A percentile compares a stretch with the other conserved stretches of the same genome.
Evolutionary conservation across 2,113 vertebrate species (phyloP).

Genomic region (Aegotheles bennettii): DNA sequence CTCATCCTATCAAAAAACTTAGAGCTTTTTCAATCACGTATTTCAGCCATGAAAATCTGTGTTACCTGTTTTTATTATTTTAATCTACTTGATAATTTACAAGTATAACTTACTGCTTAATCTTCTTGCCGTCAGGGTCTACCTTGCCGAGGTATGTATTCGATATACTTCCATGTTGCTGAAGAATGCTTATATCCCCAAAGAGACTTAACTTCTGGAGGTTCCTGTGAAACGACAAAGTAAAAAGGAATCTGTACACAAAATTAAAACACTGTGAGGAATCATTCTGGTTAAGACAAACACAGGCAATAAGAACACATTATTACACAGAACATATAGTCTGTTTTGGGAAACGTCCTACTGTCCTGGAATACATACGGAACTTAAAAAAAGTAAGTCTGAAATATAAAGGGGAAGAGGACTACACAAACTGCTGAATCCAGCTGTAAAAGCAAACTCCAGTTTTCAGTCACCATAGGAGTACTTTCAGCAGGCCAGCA

Average conservation of each 20-base stretch:
- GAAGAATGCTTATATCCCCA: constrained; percentile 91
- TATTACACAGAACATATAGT: not conserved
- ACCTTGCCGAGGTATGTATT: constrained; percentile 89
- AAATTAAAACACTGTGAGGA: not conserved
- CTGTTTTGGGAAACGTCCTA: not conserved
- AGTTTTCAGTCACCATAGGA: not conserved
- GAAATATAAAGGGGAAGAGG: not conserved
- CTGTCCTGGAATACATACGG: not conserved
- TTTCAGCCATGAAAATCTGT: not conserved
- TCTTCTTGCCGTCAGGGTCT: constrained; percentile 93
- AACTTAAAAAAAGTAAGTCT: not conserved
- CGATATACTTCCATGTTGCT: constrained; percentile 89
- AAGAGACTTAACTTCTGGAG: constrained; percentile 94
- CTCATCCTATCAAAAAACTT: not conserved
- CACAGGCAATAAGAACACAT: not conserved
- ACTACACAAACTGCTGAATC: not conserved
- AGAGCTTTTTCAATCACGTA: not conserved
- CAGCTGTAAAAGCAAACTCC: not conserved
- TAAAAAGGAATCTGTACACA: not conserved
- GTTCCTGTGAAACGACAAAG: constrained; percentile 77
- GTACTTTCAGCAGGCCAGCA: not conserved
- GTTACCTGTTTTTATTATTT: not conserved
- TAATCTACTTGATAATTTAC: not conserved
- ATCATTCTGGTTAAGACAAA: not conserved
- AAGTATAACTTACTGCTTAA: constrained; percentile 87